A percentile compares a stretch with the other conserved stretches of the same genome.
phyloP scores from a whole-genome alignment of 2,888 invertebrate species.

The Cerceris ruficornis region DNA sequence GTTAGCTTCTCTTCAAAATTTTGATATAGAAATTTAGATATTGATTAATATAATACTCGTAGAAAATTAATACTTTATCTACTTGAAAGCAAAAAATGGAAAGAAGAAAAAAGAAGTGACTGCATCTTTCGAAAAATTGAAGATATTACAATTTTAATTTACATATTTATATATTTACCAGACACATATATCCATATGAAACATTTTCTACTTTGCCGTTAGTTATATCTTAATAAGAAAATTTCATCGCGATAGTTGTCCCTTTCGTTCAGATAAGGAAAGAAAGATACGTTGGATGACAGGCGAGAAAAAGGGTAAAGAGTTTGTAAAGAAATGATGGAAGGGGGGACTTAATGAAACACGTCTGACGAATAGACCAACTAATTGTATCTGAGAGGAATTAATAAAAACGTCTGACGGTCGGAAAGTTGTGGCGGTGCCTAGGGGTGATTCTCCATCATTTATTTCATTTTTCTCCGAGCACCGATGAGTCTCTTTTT shows the following conservation, averaged over 20 bases:
- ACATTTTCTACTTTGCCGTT: too few species aligned
- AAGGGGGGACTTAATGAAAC: constrained; percentile 79
- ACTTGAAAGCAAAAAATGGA: too few species aligned
- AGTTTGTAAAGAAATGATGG: constrained; percentile 60
- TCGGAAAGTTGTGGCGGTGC: constrained; percentile 55
- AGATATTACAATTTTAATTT: too few species aligned
- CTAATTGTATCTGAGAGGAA: constrained; percentile 81
- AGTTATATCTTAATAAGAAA: neutral
- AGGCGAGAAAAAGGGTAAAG: constrained; percentile 65
- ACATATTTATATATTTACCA: too few species aligned
- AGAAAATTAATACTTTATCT: too few species aligned
- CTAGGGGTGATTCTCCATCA: constrained; percentile 72
- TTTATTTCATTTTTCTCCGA: constrained; percentile 76
- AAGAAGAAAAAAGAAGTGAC: too few species aligned
- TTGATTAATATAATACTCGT: too few species aligned
- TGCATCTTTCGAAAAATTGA: too few species aligned
- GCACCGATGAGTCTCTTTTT: constrained; percentile 61
- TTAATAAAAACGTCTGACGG: constrained; percentile 80
- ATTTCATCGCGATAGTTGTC: constrained; percentile 8
- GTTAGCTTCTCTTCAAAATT: too few species aligned
- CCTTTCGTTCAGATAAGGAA: constrained; percentile 16
- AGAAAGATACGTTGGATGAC: constrained; percentile 49
- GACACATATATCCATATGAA: too few species aligned
- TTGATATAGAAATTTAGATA: too few species aligned
- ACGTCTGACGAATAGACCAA: constrained; percentile 81